Conservation (phyloP, 2,113 vertebrate genomes). For the Callionymus lyra region DNA sequence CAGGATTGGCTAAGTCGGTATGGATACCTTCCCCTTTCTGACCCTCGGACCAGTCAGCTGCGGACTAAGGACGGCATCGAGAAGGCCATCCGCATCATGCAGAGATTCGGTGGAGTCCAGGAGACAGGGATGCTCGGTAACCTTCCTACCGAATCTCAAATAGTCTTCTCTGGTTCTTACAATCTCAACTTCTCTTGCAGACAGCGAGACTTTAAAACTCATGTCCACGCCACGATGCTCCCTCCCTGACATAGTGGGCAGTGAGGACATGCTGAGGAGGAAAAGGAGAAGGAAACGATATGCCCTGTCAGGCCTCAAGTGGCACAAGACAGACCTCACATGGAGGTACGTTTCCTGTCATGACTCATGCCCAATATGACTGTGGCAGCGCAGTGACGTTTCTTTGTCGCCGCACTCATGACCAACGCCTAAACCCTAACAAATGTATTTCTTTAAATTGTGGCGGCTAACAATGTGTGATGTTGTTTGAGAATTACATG, state of each 20-base stretch:
- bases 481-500: no score
- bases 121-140: slow-evolving; percentile 76
- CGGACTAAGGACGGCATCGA: slow-evolving; percentile 68
- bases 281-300: slow-evolving; percentile 68
- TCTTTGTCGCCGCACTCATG: no score
- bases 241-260: slow-evolving; percentile 75
- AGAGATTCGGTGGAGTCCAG: slow-evolving; percentile 73
- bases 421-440: no score
- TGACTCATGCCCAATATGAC: neutral
- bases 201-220: slow-evolving; percentile 61
- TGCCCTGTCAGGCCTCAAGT: slow-evolving; percentile 64
- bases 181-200: slow-evolving; percentile 44
- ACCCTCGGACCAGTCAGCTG: slow-evolving; percentile 69
- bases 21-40: slow-evolving; percentile 76
- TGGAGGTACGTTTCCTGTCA: slow-evolving; percentile 69
- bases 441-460: no score
- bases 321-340: slow-evolving; percentile 70
- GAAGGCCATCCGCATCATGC: slow-evolving; percentile 75
- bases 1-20: slow-evolving; percentile 84
- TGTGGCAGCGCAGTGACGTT: no score
- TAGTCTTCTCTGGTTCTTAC: slow-evolving; percentile 1
- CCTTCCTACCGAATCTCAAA: neutral
- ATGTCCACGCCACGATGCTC: slow-evolving; percentile 81
- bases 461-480: no score
- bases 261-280: slow-evolving; percentile 61